These are phyloP conservation scores for Nysson spinosus DNA, from an alignment of 2,888 invertebrate genomes.

Conservation along the genomic window DNA sequence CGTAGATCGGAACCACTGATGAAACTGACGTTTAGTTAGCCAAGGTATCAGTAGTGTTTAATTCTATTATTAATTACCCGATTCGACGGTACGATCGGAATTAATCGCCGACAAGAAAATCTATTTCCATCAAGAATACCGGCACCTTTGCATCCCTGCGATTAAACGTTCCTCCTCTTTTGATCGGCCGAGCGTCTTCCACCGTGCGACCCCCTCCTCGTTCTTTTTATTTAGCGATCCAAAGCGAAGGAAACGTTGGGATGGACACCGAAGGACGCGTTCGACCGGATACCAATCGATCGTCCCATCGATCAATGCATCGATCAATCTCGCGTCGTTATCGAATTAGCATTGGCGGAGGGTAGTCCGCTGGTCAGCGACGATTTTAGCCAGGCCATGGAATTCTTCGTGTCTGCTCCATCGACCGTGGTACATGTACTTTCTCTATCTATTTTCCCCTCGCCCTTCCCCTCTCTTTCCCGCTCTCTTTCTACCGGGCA, in stretches of 20 bases:
- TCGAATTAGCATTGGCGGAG: constrained; percentile 24
- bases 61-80: too few relatives aligned
- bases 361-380: constrained; percentile 8
- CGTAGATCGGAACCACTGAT: too few relatives aligned
- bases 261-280: neutral
- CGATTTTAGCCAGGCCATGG: constrained; percentile 37
- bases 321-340: neutral
- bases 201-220: neutral
- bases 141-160: neutral
- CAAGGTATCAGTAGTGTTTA: too few relatives aligned
- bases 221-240: neutral
- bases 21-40: too few relatives aligned
- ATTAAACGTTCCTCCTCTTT: constrained; percentile 2
- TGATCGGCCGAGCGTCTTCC: constrained; percentile 28
- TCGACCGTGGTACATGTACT: constrained; percentile 31
- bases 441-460: too few relatives aligned
- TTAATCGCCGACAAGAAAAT: neutral
- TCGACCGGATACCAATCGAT: constrained; percentile 5
- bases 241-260: neutral
- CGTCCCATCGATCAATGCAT: constrained; percentile 22
- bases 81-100: too few relatives aligned
- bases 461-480: constrained; percentile 14
- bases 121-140: neutral
- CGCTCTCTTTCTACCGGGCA: constrained; percentile 26
- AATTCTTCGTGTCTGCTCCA: constrained; percentile 27